phyloP scores from a whole-genome alignment of 1,140 invertebrate species.

The Hermatobates lingyangjiaoensis region DNA sequence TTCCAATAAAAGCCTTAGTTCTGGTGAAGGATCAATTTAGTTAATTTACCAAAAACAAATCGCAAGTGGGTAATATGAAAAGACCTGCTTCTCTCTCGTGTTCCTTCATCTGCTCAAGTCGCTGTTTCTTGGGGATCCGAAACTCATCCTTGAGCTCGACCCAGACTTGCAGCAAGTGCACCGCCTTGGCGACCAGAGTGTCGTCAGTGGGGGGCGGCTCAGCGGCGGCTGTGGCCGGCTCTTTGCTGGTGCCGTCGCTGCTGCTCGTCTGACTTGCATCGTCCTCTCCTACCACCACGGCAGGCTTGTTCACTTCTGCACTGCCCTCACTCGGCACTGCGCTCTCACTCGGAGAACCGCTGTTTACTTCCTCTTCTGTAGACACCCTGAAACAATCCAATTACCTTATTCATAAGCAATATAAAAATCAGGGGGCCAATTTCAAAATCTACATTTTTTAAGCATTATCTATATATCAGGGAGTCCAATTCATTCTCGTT shows the following conservation, averaged over 20 bases:
- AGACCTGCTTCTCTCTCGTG: slow-evolving; percentile 70
- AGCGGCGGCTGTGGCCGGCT: too few species aligned
- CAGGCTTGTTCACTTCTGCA: slow-evolving; percentile 1
- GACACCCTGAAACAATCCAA: neutral
- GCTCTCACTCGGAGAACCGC: neutral
- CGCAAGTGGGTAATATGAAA: too few species aligned
- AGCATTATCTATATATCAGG: too few species aligned
- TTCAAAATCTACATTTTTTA: too few species aligned
- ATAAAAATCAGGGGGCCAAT: neutral
- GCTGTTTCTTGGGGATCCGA: slow-evolving; percentile 85
- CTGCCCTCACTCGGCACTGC: neutral
- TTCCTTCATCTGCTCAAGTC: slow-evolving; percentile 81
- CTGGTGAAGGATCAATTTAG: too few species aligned
- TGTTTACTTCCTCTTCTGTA: slow-evolving; percentile 8
- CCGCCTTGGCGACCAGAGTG: too few species aligned
- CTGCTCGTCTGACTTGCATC: neutral
- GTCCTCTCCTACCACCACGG: neutral
- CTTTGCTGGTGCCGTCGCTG: too few species aligned
- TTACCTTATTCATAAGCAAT: neutral
- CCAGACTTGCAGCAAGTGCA: slow-evolving; percentile 49
- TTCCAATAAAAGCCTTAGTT: too few species aligned
- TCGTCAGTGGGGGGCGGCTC: too few species aligned
- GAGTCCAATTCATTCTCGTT: too few species aligned
- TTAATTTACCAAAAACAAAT: too few species aligned
- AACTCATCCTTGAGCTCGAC: slow-evolving; percentile 70